These are phyloP conservation scores for Mythimna impura DNA, from an alignment of 2,888 invertebrate genomes.

Conservation along the genomic window DNA sequence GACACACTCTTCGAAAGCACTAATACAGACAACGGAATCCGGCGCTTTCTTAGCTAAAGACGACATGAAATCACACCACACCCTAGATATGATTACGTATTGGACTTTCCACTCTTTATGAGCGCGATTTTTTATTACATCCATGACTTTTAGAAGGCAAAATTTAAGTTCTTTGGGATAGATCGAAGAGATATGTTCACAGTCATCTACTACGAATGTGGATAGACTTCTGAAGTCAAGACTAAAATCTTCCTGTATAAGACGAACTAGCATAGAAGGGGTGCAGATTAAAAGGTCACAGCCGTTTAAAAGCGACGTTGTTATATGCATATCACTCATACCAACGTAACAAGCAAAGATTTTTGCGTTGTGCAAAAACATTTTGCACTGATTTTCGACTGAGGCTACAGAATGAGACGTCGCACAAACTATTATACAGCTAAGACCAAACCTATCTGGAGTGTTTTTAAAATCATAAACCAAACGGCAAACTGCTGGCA, in stretches of 20 bases:
- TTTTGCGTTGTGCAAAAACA: constrained; percentile 79
- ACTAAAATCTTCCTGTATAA: constrained; percentile 80
- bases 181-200: constrained; percentile 91
- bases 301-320: constrained; percentile 90
- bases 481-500: constrained; percentile 92
- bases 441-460: constrained; percentile 89
- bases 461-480: constrained; percentile 83
- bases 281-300: constrained; percentile 94
- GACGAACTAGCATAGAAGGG: constrained; percentile 90
- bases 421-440: constrained; percentile 92
- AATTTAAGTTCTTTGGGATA: constrained; percentile 86
- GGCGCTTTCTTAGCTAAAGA: constrained; percentile 89
- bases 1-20: constrained; percentile 94
- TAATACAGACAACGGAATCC: constrained; percentile 92
- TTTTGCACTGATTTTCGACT: constrained; percentile 81
- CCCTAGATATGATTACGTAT: constrained; percentile 90
- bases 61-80: constrained; percentile 92
- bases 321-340: constrained; percentile 75
- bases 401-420: constrained; percentile 90
- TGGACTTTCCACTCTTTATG: constrained; percentile 89
- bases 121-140: constrained; percentile 82
- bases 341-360: constrained; percentile 85
- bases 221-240: constrained; percentile 91
- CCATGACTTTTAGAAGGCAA: constrained; percentile 82
- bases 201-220: constrained; percentile 93